Percentiles rank a stretch among this genome's conserved stretches.
Evolutionary conservation across 2,113 vertebrate species (phyloP).

Genomic region (pig (Sus scrofa)): T2T-Sscrofa CM000817.6:14694001-14694500

Average conservation of each 20-base stretch:
- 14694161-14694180: neutral
- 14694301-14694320: neutral
- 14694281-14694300: neutral
- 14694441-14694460: too few relatives aligned
- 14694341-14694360: fast-evolving
- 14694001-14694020: neutral
- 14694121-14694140: neutral
- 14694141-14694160: neutral
- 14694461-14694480: too few relatives aligned
- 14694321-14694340: neutral
- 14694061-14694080: neutral
- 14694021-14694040: neutral
- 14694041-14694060: neutral
- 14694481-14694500: too few relatives aligned
- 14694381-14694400: too few relatives aligned
- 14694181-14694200: neutral
- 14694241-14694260: neutral
- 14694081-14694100: neutral
- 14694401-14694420: too few relatives aligned
- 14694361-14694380: neutral
- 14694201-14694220: neutral
- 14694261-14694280: neutral
- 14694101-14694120: neutral
- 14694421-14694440: too few relatives aligned
- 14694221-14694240: neutral